These are phyloP conservation scores for Anolis carolinensis DNA, from an alignment of 2,113 vertebrate species.

Conservation along the genomic window DNA sequence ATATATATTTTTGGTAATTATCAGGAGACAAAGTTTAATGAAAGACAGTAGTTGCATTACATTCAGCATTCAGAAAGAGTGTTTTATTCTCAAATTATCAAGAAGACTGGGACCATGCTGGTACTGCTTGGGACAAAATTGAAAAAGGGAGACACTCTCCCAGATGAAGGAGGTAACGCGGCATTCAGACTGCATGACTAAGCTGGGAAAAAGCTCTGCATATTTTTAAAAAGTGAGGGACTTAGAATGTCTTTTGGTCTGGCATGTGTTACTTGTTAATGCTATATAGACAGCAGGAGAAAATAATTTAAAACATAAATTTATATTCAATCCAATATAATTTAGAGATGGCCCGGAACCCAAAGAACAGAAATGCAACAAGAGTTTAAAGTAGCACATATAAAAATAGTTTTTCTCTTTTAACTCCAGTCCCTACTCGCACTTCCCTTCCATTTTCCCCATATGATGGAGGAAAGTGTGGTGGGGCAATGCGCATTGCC, in stretches of 20 bases:
- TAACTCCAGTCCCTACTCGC: not conserved
- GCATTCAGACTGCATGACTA: not conserved
- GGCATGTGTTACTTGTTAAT: not conserved
- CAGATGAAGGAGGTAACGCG: not conserved
- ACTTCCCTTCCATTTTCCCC: no score
- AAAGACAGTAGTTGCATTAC: not conserved
- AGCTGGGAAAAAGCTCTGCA: not conserved
- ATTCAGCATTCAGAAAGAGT: not conserved
- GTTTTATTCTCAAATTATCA: not conserved
- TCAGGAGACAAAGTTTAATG: constrained; percentile 20
- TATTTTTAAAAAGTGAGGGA: not conserved
- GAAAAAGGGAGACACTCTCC: not conserved
- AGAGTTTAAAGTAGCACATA: not conserved
- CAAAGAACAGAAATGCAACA: not conserved
- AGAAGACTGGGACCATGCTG: not conserved
- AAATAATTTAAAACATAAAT: not conserved
- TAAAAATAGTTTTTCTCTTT: not conserved
- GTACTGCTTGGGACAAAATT: not conserved
- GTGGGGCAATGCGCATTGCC: no score
- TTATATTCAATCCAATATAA: not conserved
- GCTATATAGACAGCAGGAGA: not conserved
- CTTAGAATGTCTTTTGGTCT: not conserved
- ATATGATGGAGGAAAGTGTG: no score
- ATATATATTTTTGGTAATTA: not conserved
- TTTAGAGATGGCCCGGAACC: not conserved